Evolutionary conservation across 1,140 invertebrate species (phyloP), one percentile per base, ranked within the genome.

Genomic region (Musca domestica): DNA sequence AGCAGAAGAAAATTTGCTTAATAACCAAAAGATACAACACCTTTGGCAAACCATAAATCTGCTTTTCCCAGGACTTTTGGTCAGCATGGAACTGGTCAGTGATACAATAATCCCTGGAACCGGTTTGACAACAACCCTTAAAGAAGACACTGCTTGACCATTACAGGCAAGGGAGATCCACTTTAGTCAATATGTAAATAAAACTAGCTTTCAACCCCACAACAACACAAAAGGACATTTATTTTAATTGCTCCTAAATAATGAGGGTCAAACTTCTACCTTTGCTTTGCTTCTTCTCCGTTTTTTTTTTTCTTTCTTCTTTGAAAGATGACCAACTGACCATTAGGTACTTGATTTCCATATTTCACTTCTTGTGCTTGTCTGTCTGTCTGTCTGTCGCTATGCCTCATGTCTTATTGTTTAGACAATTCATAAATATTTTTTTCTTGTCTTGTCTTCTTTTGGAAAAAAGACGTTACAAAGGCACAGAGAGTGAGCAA

Each of bases 1-100:
- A 41, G 14, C 41, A 41, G 7, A 61, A 61, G 9, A 61, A 10
- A 34, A 41, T 34, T 0, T 61, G 12, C n/a, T 61, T 34, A 61
- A 61, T 61, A 61, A n/a, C n/a, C 56, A 61, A 61, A 34, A 61
- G 56, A 61, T 61, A 61, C 56, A 61, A 41, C 56, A 61, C 27
- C 52, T 56, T 27, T 27, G 34, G 52, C 15, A 61, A 41, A 41
- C 27, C 34, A 41, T 41, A 56, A 61, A 61, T 61, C 56, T 61
- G 19, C 17, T 41, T 61, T 41, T 61, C 56, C 56, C 56, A 61
- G 56, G 56, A 41, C 56, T 41, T 23, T 15, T 34, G 56, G 27
- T 34, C 56, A 61, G 27, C 41, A 5, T 19, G 19, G 20, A 61
- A 34, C 56, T 61, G 56, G 56, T 34, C 56, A 61, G 30, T 61